Evolutionary conservation across 2,888 invertebrate genomes (phyloP), one percentile per base, ranked within the genome.

Genomic region (Acanthopleura granulata): DNA sequence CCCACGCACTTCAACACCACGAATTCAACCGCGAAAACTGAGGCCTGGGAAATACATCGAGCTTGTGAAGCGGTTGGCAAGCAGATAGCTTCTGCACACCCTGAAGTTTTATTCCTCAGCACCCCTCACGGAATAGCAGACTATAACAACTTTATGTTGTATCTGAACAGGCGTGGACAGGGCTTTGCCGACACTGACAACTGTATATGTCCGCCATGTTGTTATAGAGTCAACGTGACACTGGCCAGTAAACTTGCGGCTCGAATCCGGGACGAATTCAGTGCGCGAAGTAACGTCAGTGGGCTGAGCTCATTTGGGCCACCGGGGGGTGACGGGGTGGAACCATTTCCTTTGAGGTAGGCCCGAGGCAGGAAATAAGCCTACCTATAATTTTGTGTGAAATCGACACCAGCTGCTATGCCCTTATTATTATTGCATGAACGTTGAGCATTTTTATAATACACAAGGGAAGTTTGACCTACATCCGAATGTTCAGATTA

Each of bases 71-170:
- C 77, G 70, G 80, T 83, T 12, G 82, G 84, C 0, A 76, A 79
- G 22, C 75, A 78, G 30, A 80, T 84, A 14, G 25, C 72, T 16
- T 73, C 66, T 0, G 27, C 78, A 9, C 72, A 78, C 18, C 82
- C 84, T 4, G 84, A 84, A 51, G 49, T 82, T 4, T 78, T 84
- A 15, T 72, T 84, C 30, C 77, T 84, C 14, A 84, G 82, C 70
- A 83, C 82, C 0, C 84, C 84, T 1, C 84, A 84, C 71, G 82
- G 84, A n/a, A 76, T 83, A 11, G 74, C 84, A 18, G 84, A 84
- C 74, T 71, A 78, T 40, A 76, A 62, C 18, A 83, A 83, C 74
- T 84, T 84, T 73, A 51, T 81, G 29, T 73, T 84, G 14, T 84
- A 83, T 76, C 71, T 82, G 51, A 84, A 84, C 61, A 78, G 78